These are phyloP conservation scores for Balearica regulorum DNA, from an alignment of 2,797 vertebrate genomes.

Conservation along the genomic window DNA sequence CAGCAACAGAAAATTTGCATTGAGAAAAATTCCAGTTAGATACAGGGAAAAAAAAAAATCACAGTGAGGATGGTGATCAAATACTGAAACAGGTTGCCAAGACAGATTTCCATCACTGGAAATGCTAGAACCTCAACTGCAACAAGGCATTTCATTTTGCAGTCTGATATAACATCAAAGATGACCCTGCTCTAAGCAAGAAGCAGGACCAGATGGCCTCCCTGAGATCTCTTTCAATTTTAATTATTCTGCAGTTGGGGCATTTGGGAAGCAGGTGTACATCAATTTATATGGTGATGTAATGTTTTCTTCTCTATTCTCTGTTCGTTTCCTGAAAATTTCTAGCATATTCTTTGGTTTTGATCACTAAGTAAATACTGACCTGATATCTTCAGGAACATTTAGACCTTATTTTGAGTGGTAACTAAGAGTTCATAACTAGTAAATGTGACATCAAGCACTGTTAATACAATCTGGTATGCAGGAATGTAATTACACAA, in stretches of 20 bases:
- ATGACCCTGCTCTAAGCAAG: neutral
- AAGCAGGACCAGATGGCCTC: neutral
- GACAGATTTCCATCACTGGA: neutral
- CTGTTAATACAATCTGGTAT: neutral
- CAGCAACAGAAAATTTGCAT: neutral
- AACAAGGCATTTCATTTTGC: neutral
- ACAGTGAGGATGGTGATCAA: neutral
- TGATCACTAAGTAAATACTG: neutral
- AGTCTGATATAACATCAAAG: neutral
- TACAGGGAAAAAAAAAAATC: neutral
- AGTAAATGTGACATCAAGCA: neutral
- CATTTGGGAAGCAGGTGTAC: neutral
- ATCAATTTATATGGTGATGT: neutral
- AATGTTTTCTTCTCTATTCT: neutral
- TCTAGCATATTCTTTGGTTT: neutral
- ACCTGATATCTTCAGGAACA: neutral
- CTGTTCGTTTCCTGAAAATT: neutral
- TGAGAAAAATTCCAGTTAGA: neutral
- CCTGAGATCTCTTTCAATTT: neutral
- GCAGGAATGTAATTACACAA: neutral
- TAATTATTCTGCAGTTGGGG: neutral
- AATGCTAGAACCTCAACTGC: neutral
- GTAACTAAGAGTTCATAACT: neutral
- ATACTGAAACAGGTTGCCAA: neutral
- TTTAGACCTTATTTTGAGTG: neutral